A percentile compares a stretch with the other conserved stretches of the same genome.
Evolutionary conservation across 2,797 vertebrate species (phyloP).

Genomic region (Hippopotamyrus pictus): DNA sequence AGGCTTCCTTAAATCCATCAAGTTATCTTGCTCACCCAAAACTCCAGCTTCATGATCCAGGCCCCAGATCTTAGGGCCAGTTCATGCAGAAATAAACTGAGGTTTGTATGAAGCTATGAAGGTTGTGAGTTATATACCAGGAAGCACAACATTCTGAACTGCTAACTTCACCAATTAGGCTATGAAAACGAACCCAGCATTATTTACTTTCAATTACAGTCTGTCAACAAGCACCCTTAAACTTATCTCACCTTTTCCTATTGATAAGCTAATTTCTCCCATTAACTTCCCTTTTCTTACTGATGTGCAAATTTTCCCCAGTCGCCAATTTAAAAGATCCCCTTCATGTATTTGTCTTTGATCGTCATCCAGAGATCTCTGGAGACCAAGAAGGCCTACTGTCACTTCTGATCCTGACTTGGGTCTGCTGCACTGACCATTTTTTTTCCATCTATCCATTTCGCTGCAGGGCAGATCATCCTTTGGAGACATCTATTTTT

Average conservation of each 20-base stretch:
- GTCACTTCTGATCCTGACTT: neutral
- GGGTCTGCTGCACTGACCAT: neutral
- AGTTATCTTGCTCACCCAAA: neutral
- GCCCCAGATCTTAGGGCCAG: neutral
- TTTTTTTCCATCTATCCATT: neutral
- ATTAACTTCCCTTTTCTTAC: neutral
- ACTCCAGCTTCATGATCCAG: neutral
- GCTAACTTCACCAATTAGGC: neutral
- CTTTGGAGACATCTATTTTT: neutral
- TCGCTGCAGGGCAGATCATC: neutral
- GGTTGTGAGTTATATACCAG: neutral
- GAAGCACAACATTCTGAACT: neutral
- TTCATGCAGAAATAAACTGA: neutral
- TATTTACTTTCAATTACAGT: neutral
- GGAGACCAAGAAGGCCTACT: neutral
- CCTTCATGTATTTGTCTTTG: neutral
- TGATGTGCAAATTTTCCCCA: neutral
- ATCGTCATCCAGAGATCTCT: neutral
- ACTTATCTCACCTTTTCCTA: neutral
- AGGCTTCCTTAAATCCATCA: neutral
- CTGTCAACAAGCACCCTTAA: neutral
- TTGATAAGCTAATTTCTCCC: slow-evolving; percentile 1
- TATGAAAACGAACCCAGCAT: neutral
- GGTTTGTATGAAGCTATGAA: neutral
- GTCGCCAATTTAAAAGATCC: neutral